Evolutionary conservation across 1,140 invertebrate genomes (phyloP).

Genomic region (Campoletis sonorensis): DNA sequence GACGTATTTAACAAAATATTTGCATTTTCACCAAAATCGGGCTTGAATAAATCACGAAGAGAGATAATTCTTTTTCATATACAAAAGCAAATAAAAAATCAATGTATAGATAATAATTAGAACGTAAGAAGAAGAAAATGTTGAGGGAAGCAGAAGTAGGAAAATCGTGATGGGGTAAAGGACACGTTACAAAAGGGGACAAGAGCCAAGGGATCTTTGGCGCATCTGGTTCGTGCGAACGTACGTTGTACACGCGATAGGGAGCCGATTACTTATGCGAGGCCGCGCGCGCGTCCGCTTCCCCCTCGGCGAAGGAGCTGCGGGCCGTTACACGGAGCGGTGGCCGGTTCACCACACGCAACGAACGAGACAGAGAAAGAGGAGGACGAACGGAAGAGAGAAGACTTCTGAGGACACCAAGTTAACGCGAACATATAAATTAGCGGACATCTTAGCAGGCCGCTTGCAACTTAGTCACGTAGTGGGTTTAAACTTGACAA

Average conservation of each 20-base stretch:
- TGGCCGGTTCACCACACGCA: slow-evolving; percentile 20
- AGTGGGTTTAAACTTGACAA: slow-evolving; percentile 76
- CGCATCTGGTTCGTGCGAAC: slow-evolving; percentile 68
- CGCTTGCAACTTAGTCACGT: slow-evolving; percentile 77
- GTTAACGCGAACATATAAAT: slow-evolving; percentile 77
- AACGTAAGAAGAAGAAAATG: background rate
- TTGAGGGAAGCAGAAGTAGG: background rate
- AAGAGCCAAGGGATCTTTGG: slow-evolving; percentile 65
- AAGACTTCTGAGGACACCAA: slow-evolving; percentile 64
- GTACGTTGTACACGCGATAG: slow-evolving; percentile 23
- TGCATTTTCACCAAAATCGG: too few relatives aligned
- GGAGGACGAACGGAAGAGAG: slow-evolving; percentile 45
- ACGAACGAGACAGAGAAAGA: slow-evolving; percentile 44
- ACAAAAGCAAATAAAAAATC: too few relatives aligned
- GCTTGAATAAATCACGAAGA: too few relatives aligned
- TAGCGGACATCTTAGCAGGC: slow-evolving; percentile 77
- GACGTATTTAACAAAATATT: too few relatives aligned
- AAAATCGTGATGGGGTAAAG: slow-evolving; percentile 41
- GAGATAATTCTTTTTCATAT: too few relatives aligned
- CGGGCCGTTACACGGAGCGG: slow-evolving; percentile 41
- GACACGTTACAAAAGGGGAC: slow-evolving; percentile 30
- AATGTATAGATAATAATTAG: too few relatives aligned
- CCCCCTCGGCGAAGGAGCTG: slow-evolving; percentile 63
- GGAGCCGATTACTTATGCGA: slow-evolving; percentile 73
- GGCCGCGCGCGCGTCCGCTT: slow-evolving; percentile 69